A percentile compares a stretch with the other conserved stretches of the same genome.
Conservation (phyloP, 2,797 vertebrate genomes). For the Catharus ustulatus region DNA sequence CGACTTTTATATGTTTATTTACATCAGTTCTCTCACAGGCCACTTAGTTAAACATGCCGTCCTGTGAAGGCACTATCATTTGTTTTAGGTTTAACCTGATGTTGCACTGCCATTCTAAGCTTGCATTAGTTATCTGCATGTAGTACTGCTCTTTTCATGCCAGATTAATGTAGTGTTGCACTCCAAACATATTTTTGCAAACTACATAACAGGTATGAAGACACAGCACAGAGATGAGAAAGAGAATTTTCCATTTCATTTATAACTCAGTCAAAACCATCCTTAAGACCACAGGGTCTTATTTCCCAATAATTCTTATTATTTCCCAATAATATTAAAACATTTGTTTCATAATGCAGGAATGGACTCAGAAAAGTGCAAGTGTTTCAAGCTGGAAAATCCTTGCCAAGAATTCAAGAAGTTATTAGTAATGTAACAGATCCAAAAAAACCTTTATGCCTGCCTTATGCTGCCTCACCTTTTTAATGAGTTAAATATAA, state of each 20-base stretch:
- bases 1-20: neutral
- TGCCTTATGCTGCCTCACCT: neutral
- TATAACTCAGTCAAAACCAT: neutral
- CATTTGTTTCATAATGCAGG: neutral
- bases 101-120: neutral
- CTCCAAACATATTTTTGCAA: neutral
- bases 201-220: neutral
- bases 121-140: neutral
- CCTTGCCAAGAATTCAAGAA: neutral
- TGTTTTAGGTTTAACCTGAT: neutral
- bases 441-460: neutral
- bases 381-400: neutral
- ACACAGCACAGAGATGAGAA: neutral
- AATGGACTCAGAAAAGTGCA: neutral
- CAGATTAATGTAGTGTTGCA: neutral
- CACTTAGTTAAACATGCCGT: neutral
- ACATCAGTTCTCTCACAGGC: neutral
- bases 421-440: neutral
- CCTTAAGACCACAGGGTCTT: neutral
- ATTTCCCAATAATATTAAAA: neutral
- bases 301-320: neutral
- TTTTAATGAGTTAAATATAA: neutral
- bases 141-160: neutral
- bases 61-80: neutral
- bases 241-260: neutral